Evolutionary conservation across 2,113 vertebrate genomes (phyloP).

Genomic region (Cephalopterus ornatus): DNA sequence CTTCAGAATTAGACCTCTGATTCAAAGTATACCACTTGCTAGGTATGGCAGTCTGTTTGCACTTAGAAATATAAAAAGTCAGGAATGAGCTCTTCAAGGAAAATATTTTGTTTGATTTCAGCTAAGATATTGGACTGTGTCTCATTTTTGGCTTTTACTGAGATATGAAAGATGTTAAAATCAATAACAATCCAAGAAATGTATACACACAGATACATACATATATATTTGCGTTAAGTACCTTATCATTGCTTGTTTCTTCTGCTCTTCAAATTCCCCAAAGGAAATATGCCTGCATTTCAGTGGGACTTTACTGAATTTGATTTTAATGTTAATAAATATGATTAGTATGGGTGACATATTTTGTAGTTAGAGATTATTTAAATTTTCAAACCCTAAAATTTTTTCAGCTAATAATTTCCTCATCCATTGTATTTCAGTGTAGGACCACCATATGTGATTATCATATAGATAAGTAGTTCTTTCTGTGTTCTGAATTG

Average conservation of each 20-base stretch:
- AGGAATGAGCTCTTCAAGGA: background rate
- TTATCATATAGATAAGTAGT: background rate
- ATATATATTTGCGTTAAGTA: background rate
- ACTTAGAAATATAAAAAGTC: background rate
- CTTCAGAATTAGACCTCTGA: background rate
- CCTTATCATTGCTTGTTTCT: background rate
- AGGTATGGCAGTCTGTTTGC: background rate
- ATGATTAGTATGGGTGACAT: background rate
- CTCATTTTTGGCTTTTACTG: background rate
- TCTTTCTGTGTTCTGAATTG: background rate
- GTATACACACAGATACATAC: accelerated
- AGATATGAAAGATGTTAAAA: background rate
- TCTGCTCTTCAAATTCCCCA: background rate
- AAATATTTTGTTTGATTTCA: background rate
- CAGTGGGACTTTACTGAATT: background rate
- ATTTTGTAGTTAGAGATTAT: background rate
- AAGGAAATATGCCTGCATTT: background rate
- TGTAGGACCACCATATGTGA: background rate
- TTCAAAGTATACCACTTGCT: background rate
- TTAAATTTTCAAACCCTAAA: background rate
- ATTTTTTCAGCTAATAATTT: background rate
- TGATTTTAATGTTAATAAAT: background rate
- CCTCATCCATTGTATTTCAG: background rate
- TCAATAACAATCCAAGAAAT: background rate
- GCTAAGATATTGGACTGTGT: background rate